Conservation (phyloP, 2,888 invertebrate genomes). For the Scaptomyza reducta region DNA sequence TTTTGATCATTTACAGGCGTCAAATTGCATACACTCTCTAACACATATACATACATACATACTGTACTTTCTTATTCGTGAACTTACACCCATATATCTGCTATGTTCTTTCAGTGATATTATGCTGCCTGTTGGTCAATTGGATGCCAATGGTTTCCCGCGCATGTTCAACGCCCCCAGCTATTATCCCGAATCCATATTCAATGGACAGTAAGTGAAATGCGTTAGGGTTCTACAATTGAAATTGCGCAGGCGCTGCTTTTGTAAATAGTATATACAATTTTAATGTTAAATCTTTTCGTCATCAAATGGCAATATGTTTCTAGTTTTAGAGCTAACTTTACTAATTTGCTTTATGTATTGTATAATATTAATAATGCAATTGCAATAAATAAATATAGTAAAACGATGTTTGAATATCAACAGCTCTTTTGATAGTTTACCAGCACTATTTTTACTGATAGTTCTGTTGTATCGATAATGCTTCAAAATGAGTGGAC, state of each 20-base stretch:
- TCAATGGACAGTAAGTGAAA: slow-evolving; percentile 83
- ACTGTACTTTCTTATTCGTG: slow-evolving; percentile 17
- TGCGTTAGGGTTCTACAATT: slow-evolving; percentile 11
- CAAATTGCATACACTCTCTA: slow-evolving; percentile 64
- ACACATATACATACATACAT: slow-evolving; percentile 38
- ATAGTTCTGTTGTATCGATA: background rate
- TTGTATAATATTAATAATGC: slow-evolving; percentile 57
- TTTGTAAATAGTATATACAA: slow-evolving; percentile 58
- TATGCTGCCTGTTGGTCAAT: slow-evolving; percentile 83
- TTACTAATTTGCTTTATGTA: slow-evolving; percentile 49
- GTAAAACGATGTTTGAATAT: slow-evolving; percentile 19
- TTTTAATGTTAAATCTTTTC: slow-evolving; percentile 51
- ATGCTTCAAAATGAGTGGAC: background rate
- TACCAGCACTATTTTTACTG: slow-evolving; percentile 16
- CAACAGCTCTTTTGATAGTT: background rate
- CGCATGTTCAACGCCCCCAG: slow-evolving; percentile 84
- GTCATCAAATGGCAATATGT: slow-evolving; percentile 69
- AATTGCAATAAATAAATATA: slow-evolving; percentile 49
- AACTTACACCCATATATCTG: background rate
- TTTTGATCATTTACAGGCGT: slow-evolving; percentile 59
- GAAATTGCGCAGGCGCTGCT: slow-evolving; percentile 50
- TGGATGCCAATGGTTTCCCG: slow-evolving; percentile 83
- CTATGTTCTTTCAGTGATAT: slow-evolving; percentile 77
- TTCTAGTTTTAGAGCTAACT: slow-evolving; percentile 48
- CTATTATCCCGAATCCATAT: slow-evolving; percentile 84